phyloP scores from a whole-genome alignment of 2,113 vertebrate species.

The Vombatus ursinus region DNA sequence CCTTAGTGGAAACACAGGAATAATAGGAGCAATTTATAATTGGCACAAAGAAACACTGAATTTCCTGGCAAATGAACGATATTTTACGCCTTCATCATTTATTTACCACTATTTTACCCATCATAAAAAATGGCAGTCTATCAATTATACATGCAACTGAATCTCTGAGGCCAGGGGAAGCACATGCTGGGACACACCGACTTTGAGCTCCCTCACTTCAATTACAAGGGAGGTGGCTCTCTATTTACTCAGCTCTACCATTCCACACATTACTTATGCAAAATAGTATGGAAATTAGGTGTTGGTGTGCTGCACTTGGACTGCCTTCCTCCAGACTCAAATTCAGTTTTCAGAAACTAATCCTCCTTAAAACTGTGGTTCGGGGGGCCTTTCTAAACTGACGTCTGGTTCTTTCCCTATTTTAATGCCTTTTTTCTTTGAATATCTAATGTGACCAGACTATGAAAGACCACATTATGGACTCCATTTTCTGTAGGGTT shows the following conservation, averaged over 20 bases:
- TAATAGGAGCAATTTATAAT: conserved; percentile 32
- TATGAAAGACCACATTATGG: neutral
- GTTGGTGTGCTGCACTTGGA: conserved; percentile 8
- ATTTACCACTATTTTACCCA: conserved; percentile 79
- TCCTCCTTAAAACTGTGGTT: conserved; percentile 34
- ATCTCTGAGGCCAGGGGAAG: conserved; percentile 56
- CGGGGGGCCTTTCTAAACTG: neutral
- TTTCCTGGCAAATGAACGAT: conserved; percentile 73
- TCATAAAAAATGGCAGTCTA: conserved; percentile 77
- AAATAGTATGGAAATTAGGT: conserved; percentile 43
- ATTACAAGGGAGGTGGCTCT: conserved; percentile 65
- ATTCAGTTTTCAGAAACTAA: conserved; percentile 38
- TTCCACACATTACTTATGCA: conserved; percentile 37
- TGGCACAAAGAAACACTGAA: conserved; percentile 69
- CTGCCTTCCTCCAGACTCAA: conserved; percentile 43
- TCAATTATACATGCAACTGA: conserved; percentile 81
- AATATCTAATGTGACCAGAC: neutral
- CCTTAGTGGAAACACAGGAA: conserved; percentile 56
- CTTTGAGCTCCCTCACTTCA: conserved; percentile 64
- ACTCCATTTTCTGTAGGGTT: neutral
- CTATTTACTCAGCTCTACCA: neutral
- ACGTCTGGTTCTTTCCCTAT: conserved; percentile 19
- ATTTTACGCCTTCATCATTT: conserved; percentile 82
- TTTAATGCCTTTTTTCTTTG: neutral
- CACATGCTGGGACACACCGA: conserved; percentile 49